Base-by-base conservation (phyloP, 2,888 invertebrate species). In the Drosophila picticornis region DNA sequence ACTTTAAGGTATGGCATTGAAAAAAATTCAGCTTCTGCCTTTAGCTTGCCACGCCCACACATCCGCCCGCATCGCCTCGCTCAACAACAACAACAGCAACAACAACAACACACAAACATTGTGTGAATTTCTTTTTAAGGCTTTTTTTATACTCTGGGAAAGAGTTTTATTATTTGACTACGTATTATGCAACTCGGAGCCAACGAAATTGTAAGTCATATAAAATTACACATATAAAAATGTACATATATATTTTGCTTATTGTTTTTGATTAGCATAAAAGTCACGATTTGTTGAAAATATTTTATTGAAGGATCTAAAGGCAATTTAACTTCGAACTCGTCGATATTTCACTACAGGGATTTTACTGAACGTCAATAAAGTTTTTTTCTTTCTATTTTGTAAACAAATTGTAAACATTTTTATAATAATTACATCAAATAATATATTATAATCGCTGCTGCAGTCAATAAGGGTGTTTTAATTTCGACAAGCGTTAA, bases 131-230 rank as follows among this genome's bases (percentile, higher is more conserved):
- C 0, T 27, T 27, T 46, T 59, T n/a, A 5, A 25, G 38, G 5
- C 59, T 69, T 68, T 68, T 69, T 59, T 58, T n/a, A 53, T 52
- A 46, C 22, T 9, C 31, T 52, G 13, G n/a, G 22, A 46, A 38
- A 46, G 31, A 27, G 52, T 38, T 46, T 53, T 59, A 32, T 34
- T 38, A 60, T 70, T 70, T 70, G 59, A 59, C 60, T 51, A 19
- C 27, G 2, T 13, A 38, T 4, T 32, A 32, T 53, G 69, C 34
- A 46, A 53, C n/a, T 64, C 31, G 5, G 11, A n/a, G 31, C 31
- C 16, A 31, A 29, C 27, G 31, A 38, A 50, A 38, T 68, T 56
- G n/a, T 16, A 2, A 11, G 7, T n/a, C 25, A 19, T 48, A 4
- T 36, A 25, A 67, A 31, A 22, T 40, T 32, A 53, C 25, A 67